Conservation (phyloP, 2,113 vertebrate species). For the Caranx ignobilis region DNA sequence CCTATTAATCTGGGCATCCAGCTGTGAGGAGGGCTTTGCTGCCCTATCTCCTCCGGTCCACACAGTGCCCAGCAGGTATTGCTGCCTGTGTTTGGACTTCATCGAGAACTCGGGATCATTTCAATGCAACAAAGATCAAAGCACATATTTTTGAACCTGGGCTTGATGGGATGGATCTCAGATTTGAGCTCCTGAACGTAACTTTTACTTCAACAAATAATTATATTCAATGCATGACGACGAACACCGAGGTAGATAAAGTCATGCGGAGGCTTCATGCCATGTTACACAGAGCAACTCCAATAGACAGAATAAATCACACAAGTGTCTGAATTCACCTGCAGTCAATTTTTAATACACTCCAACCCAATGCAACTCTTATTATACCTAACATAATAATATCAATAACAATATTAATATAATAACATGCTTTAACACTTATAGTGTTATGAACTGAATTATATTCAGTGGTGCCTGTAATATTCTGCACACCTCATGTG, state of each 20-base stretch:
- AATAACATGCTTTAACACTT: background rate
- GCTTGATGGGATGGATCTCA: slow-evolving; percentile 18
- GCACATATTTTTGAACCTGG: slow-evolving; percentile 49
- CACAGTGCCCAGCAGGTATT: slow-evolving; percentile 64
- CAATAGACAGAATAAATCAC: slow-evolving; percentile 7
- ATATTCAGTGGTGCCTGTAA: background rate
- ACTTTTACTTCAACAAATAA: slow-evolving; percentile 22
- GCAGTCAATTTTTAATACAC: background rate
- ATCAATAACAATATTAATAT: background rate
- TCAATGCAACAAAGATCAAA: slow-evolving; percentile 67
- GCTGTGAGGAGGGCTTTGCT: slow-evolving; percentile 77
- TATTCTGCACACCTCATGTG: background rate
- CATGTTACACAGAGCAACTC: slow-evolving; percentile 9
- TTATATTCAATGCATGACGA: slow-evolving; percentile 3
- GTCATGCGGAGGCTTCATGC: slow-evolving; percentile 1
- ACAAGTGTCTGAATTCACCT: background rate
- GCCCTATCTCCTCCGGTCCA: slow-evolving; percentile 76
- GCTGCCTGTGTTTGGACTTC: slow-evolving; percentile 79
- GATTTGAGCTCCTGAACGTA: slow-evolving; percentile 14
- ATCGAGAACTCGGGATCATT: slow-evolving; percentile 65
- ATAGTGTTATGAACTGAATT: background rate
- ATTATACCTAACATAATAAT: background rate
- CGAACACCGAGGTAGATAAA: slow-evolving; percentile 23
- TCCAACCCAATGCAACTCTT: background rate
- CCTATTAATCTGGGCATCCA: slow-evolving; percentile 85